Evolutionary conservation across 2,888 invertebrate species (phyloP).

Genomic region (Anthrax anthrax): DNA sequence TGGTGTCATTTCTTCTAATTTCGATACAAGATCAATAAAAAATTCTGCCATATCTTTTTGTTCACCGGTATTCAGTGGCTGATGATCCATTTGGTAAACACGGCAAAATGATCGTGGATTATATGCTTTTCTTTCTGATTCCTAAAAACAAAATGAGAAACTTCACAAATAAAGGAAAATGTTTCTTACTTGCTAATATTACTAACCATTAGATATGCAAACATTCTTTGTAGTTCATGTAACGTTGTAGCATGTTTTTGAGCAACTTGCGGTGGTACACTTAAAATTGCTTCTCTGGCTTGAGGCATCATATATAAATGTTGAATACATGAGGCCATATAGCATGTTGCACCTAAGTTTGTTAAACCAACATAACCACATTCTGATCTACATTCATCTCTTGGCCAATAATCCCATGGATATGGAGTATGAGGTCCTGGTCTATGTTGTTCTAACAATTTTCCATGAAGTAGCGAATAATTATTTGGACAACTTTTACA

Average conservation of each 20-base stretch:
- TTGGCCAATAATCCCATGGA: slow-evolving; percentile 97
- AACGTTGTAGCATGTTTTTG: slow-evolving; percentile 72
- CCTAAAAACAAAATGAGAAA: slow-evolving; percentile 41
- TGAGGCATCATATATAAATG: slow-evolving; percentile 96
- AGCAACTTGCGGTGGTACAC: slow-evolving; percentile 54
- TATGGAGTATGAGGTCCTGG: slow-evolving; percentile 72
- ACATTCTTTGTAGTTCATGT: slow-evolving; percentile 84
- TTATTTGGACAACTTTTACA: slow-evolving; percentile 74
- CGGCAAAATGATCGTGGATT: slow-evolving; percentile 92
- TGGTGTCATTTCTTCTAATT: slow-evolving; percentile 90
- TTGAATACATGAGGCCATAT: slow-evolving; percentile 96
- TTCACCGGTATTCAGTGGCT: slow-evolving; percentile 88
- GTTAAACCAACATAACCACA: slow-evolving; percentile 91
- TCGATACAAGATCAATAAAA: slow-evolving; percentile 90
- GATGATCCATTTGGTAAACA: slow-evolving; percentile 94
- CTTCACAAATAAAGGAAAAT: slow-evolving; percentile 3
- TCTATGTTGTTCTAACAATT: slow-evolving; percentile 73
- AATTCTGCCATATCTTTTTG: slow-evolving; percentile 98
- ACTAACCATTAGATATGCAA: slow-evolving; percentile 62
- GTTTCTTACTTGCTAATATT: not conserved
- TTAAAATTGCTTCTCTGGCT: slow-evolving; percentile 69
- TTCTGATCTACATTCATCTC: slow-evolving; percentile 85
- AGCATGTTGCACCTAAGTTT: slow-evolving; percentile 91
- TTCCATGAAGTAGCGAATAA: slow-evolving; percentile 68
- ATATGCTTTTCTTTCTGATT: slow-evolving; percentile 89